A percentile compares a stretch with the other conserved stretches of the same genome.
phyloP scores from a whole-genome alignment of 2,113 vertebrate genomes.

The Cyanocitta stelleri region DNA sequence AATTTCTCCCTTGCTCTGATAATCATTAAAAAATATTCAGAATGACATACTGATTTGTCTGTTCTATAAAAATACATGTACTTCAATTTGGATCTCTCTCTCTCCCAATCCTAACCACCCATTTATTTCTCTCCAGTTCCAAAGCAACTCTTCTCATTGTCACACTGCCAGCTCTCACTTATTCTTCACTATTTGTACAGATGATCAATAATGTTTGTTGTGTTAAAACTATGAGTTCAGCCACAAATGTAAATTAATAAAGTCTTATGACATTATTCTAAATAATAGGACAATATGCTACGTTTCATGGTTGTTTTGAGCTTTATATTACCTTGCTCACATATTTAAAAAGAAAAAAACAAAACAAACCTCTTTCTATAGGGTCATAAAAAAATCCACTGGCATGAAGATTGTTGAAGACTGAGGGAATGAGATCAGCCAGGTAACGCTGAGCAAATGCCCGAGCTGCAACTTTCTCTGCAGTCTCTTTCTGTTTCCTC shows the following conservation, averaged over 20 bases:
- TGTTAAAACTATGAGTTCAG: background rate
- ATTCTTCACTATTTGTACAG: background rate
- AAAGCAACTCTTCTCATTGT: background rate
- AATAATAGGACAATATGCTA: background rate
- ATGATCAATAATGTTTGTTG: background rate
- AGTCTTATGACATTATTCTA: background rate
- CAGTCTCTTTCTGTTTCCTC: constrained; percentile 73
- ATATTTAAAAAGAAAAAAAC: background rate
- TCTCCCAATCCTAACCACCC: background rate
- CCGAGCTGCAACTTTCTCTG: constrained; percentile 84
- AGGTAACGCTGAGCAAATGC: constrained; percentile 81
- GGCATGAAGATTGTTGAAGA: constrained; percentile 78
- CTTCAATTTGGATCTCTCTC: background rate
- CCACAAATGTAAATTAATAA: background rate
- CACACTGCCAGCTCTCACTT: background rate
- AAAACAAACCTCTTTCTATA: constrained; percentile 80
- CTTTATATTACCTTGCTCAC: background rate
- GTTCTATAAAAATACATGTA: background rate
- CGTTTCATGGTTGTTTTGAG: background rate
- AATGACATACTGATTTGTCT: background rate
- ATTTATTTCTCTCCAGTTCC: background rate
- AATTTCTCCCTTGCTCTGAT: background rate
- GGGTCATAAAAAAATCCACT: constrained; percentile 90
- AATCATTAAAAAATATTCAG: background rate
- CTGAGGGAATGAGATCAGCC: constrained; percentile 81